Conservation (phyloP, 2,888 invertebrate genomes). For the Epirrhoe alternata region DNA sequence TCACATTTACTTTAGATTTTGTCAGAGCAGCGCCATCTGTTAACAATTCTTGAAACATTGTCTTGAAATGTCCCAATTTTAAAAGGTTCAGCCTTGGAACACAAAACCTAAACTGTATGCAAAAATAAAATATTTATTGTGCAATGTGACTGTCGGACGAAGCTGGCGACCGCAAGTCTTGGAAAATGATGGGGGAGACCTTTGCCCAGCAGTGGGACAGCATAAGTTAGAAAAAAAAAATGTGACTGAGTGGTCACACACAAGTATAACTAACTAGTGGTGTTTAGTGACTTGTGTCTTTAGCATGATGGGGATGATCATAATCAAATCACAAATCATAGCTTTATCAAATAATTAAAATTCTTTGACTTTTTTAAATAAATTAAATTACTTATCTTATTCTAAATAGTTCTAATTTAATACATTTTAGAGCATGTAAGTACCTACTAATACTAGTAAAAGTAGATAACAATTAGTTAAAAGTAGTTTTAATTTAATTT, state of each 20-base stretch:
- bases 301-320: neutral
- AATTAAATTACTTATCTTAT: neutral
- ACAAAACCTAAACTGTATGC: constrained; percentile 19
- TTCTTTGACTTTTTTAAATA: no score
- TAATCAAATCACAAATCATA: no score
- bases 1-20: no score
- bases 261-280: neutral
- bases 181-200: no score
- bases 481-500: no score
- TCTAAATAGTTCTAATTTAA: neutral
- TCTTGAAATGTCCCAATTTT: neutral
- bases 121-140: neutral
- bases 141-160: neutral
- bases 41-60: neutral
- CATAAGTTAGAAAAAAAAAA: no score
- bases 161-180: no score
- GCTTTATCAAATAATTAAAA: no score
- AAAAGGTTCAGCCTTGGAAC: neutral
- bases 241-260: neutral
- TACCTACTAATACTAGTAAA: no score
- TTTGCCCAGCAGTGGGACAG: no score
- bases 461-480: no score
- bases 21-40: neutral
- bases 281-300: neutral
- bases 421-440: no score